Base-by-base conservation (phyloP, 2,113 vertebrate genomes). In the Peromyscus californicus region DNA sequence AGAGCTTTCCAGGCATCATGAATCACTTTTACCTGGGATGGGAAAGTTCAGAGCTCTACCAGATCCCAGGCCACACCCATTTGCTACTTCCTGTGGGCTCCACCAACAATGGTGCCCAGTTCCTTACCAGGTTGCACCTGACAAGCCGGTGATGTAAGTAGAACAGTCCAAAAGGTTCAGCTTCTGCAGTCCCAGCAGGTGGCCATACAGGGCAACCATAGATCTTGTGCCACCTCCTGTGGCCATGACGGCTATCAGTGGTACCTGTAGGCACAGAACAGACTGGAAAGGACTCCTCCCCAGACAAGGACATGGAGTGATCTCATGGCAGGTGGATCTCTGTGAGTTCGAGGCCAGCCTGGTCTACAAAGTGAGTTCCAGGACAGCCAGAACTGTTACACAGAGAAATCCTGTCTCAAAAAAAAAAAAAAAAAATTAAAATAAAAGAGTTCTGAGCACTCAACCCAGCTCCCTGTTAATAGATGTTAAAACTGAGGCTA, bases 51-150 rank as follows among this genome's bases (percentile, higher is more conserved):
- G 6, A 83, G 0, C 2, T 59, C 92, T 72, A 17, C 63, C 21
- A 59, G 80, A 86, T 57, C 39, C 72, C 19, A 61, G 45, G 67
- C 26, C 67, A 24, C 21, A 42, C 82, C 88, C 2, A 7, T 26
- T 6, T 42, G 42, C 21, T 74, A 57, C 79, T 91, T 85, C 61
- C 57, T 75, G 33, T 78, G 70, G 69, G 16, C 12, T 75, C 61
- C 19, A 42, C 33, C 29, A n/a, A 21, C 59, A 57, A 42, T 26
- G 42, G n/a, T 54, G 48, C 39, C n/a, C 0, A 0, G 17, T 79
- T 85, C 54, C 99, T 99, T 98, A 99, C 99, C 99, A 99, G 97
- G 99, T 99, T 75, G 99, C 99, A 15, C 99, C 99, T 2, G 99
- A 99, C 80, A 99, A 98, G 45, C 99, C 99, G 0, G 99, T 98